These are phyloP conservation scores for Pipistrellus kuhlii DNA, from an alignment of 2,797 vertebrate species.

Conservation along the genomic window DNA sequence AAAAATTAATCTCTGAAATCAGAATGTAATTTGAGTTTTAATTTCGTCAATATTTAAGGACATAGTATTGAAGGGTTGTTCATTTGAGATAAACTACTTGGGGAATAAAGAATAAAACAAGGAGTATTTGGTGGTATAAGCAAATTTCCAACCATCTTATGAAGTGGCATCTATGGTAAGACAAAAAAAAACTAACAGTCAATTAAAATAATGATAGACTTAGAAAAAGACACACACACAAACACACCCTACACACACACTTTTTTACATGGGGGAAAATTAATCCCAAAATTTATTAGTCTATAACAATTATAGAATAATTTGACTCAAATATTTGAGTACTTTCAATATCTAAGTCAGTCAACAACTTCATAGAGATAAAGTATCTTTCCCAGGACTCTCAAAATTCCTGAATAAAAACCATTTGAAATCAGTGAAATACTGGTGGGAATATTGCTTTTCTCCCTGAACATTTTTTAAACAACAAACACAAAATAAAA, in stretches of 20 bases:
- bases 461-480: neutral
- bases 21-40: neutral
- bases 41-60: slow-evolving; percentile 47
- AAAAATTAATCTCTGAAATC: slow-evolving; percentile 6
- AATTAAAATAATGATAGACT: neutral
- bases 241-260: neutral
- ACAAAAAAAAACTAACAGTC: neutral
- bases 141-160: slow-evolving; percentile 5
- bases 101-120: neutral
- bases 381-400: neutral
- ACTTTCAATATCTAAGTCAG: neutral
- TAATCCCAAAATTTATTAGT: slow-evolving; percentile 31
- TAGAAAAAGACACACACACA: neutral
- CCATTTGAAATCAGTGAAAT: slow-evolving; percentile 44
- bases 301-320: slow-evolving; percentile 34
- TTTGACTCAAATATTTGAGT: slow-evolving; percentile 42
- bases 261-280: slow-evolving; percentile 34
- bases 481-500: neutral
- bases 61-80: neutral
- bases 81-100: slow-evolving; percentile 41
- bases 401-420: slow-evolving; percentile 54
- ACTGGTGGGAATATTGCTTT: neutral
- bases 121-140: neutral
- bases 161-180: neutral
- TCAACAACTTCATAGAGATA: slow-evolving; percentile 7